Percentiles rank a stretch among this genome's conserved stretches.
Conservation (phyloP, 2,888 invertebrate genomes). For the Orgyia antiqua region DNA sequence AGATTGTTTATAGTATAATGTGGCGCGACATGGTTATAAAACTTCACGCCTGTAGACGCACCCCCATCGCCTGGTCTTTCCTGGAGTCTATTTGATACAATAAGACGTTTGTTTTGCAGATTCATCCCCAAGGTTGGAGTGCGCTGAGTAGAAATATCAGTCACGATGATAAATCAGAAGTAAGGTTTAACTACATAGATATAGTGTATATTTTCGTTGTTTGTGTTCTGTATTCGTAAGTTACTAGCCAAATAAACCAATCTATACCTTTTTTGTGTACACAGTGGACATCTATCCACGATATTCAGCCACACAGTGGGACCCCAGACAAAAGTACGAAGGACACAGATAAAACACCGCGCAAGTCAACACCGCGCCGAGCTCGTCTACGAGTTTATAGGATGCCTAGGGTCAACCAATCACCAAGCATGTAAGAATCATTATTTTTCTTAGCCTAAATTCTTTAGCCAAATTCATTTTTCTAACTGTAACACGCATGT, state of each 20-base stretch:
- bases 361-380: constrained; percentile 20
- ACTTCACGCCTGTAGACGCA: no score
- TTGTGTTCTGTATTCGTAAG: neutral
- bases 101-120: constrained; percentile 68
- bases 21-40: no score
- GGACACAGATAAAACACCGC: constrained; percentile 28
- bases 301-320: constrained; percentile 85
- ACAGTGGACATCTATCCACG: constrained; percentile 96
- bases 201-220: neutral
- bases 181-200: no score
- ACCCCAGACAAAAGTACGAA: constrained; percentile 38
- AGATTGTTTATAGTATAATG: no score
- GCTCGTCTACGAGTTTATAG: constrained; percentile 22
- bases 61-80: no score
- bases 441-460: no score
- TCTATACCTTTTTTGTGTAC: neutral
- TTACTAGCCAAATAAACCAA: neutral
- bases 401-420: constrained; percentile 23
- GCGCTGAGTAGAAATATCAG: constrained; percentile 93
- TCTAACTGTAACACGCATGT: no score
- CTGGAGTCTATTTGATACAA: no score
- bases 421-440: constrained; percentile 16
- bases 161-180: constrained; percentile 91
- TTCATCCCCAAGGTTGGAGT: constrained; percentile 94
- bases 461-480: no score